Evolutionary conservation across 23 tunicate species (phyloP).

Genomic region (Halocynthia aurantium): DNA sequence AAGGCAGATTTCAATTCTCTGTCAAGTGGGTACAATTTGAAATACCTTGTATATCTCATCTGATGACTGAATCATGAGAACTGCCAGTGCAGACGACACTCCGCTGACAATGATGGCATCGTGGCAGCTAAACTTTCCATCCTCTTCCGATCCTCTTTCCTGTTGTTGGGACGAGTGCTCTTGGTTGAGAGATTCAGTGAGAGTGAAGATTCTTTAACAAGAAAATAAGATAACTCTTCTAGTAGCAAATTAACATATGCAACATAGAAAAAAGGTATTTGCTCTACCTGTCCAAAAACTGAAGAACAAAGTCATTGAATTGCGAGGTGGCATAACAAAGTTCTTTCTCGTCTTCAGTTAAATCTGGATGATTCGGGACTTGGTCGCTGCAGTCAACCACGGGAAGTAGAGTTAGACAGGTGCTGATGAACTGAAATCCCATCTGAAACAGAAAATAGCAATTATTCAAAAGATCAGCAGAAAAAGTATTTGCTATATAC

Average conservation of each 20-base stretch:
- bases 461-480: neutral
- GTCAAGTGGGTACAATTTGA: neutral
- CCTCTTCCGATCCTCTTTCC: slow-evolving; percentile 20
- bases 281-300: slow-evolving; percentile 58
- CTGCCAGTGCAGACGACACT: slow-evolving; percentile 32
- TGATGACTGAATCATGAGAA: slow-evolving; percentile 51
- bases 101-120: slow-evolving; percentile 34
- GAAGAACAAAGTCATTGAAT: slow-evolving; percentile 67
- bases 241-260: too few species aligned
- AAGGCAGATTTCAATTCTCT: too few species aligned
- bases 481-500: too few species aligned
- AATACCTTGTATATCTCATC: slow-evolving; percentile 27
- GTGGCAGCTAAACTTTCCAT: slow-evolving; percentile 15
- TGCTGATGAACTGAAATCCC: slow-evolving; percentile 73
- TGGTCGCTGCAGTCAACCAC: slow-evolving; percentile 67
- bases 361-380: slow-evolving; percentile 13
- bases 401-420: slow-evolving; percentile 62
- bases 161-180: slow-evolving; percentile 38
- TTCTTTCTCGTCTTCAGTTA: slow-evolving; percentile 47
- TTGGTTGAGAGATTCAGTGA: slow-evolving; percentile 58
- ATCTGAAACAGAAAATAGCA: neutral
- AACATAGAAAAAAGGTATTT: neutral
- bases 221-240: neutral
- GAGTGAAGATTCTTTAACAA: slow-evolving; percentile 24
- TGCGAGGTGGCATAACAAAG: slow-evolving; percentile 59